phyloP scores from a whole-genome alignment of 2,888 invertebrate genomes.

The Sphaerophoria taeniata region DNA sequence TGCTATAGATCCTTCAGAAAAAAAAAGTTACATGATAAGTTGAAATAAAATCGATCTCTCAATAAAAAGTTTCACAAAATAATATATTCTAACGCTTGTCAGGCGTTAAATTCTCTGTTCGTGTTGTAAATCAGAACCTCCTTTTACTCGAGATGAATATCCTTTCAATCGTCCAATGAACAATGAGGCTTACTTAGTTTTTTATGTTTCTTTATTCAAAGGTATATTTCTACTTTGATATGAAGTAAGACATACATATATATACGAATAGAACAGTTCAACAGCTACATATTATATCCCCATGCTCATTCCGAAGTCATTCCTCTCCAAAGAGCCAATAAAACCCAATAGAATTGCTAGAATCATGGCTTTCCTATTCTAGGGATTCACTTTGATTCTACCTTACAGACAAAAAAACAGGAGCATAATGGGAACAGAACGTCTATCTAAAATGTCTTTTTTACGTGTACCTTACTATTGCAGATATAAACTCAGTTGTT shows the following conservation, averaged over 20 bases:
- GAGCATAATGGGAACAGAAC: neutral
- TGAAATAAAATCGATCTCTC: slow-evolving; percentile 3
- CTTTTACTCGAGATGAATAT: neutral
- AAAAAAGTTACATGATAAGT: neutral
- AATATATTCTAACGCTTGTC: neutral
- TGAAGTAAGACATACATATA: neutral
- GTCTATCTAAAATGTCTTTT: slow-evolving; percentile 27
- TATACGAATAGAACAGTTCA: slow-evolving; percentile 12
- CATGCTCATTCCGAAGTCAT: neutral
- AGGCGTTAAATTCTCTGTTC: neutral
- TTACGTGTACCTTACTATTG: neutral
- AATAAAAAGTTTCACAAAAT: neutral
- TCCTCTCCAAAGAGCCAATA: slow-evolving; percentile 38
- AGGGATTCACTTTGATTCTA: slow-evolving; percentile 4
- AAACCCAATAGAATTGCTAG: slow-evolving; percentile 35
- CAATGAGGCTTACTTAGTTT: neutral
- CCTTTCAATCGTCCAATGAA: slow-evolving; percentile 8
- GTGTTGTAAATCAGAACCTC: neutral
- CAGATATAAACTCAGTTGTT: neutral
- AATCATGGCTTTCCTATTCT: slow-evolving; percentile 26
- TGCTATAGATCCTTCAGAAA: neutral
- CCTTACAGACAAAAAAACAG: too few relatives aligned
- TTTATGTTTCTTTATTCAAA: neutral
- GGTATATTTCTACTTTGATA: neutral
- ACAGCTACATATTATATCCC: neutral